Evolutionary conservation across 2,113 vertebrate genomes (phyloP), one percentile per base, ranked within the genome.

Genomic region (Percina caprodes): DNA sequence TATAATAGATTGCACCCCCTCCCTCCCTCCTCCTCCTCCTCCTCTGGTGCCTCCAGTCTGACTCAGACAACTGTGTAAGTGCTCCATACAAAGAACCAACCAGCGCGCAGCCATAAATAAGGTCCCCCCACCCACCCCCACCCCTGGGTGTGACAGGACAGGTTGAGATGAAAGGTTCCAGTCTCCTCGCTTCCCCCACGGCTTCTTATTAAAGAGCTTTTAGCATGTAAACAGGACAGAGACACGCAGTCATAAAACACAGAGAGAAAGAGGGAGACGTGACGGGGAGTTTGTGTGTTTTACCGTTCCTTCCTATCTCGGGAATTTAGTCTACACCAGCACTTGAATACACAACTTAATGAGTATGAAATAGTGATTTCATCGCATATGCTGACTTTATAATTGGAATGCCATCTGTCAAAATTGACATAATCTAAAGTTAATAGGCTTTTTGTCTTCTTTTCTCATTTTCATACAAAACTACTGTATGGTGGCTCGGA

Each of bases 141-240:
- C 87, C 75, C 85, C 71, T 79, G 80, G 87, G 82, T 90, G 91
- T 91, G 73, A 83, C 88, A 86, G 74, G 83, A 69, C 83, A 84
- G 91, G 91, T 88, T 88, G 65, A 95, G 93, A 95, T 94, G 94
- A 93, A 96, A 95, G 90, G 39, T 89, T 94, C 89, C 74, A 83
- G 61, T 88, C 86, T 75, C 82, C 72, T 60, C 46, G 74, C 66
- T 92, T 79, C 84, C 92, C 84, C 84, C 39, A 78, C 86, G 88
- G 88, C 88, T 85, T 81, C 92, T 92, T 94, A 93, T 93, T 90
- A 95, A 93, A 90, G 92, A 85, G 91, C 93, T 94, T 92, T 96
- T 92, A 92, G 79, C 90, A 90, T 85, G 72, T 92, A 94, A 95
- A 89, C 94, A 95, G 77, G 85, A 48, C 84, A 61, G 83, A 94